phyloP scores from a whole-genome alignment of 2,888 invertebrate genomes.

The Ormyrus nitidulus region DNA sequence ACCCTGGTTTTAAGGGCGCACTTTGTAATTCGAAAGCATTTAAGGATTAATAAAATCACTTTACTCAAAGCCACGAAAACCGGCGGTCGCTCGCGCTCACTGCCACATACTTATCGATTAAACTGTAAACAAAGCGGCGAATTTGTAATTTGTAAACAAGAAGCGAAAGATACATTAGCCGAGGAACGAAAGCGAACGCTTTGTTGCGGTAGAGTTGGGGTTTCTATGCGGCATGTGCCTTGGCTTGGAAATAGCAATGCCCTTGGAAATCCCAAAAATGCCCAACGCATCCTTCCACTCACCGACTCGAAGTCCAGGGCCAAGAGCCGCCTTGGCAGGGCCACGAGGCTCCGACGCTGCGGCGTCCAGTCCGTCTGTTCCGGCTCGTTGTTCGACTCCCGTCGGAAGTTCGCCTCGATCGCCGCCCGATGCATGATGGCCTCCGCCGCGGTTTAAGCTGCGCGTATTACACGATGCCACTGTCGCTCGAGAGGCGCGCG shows the following conservation, averaged over 20 bases:
- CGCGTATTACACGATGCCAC: constrained; percentile 19
- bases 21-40: no score
- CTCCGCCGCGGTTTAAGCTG: background rate
- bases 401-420: constrained; percentile 28
- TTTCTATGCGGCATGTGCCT: constrained; percentile 90
- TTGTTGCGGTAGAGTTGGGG: constrained; percentile 85
- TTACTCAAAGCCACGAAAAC: no score
- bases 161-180: background rate
- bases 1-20: no score
- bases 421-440: background rate
- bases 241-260: constrained; percentile 81
- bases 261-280: constrained; percentile 91
- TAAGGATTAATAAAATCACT: no score
- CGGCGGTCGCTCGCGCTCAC: no score
- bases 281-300: constrained; percentile 74
- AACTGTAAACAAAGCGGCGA: no score
- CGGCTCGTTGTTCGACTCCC: constrained; percentile 10
- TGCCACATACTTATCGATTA: no score
- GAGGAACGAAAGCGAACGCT: constrained; percentile 12
- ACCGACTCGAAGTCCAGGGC: constrained; percentile 61
- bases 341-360: constrained; percentile 57
- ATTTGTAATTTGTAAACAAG: no score
- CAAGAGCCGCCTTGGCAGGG: constrained; percentile 61
- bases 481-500: no score
- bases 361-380: constrained; percentile 56